Evolutionary conservation across 2,797 vertebrate species (phyloP).

Genomic region (Pitangus sulphuratus): DNA sequence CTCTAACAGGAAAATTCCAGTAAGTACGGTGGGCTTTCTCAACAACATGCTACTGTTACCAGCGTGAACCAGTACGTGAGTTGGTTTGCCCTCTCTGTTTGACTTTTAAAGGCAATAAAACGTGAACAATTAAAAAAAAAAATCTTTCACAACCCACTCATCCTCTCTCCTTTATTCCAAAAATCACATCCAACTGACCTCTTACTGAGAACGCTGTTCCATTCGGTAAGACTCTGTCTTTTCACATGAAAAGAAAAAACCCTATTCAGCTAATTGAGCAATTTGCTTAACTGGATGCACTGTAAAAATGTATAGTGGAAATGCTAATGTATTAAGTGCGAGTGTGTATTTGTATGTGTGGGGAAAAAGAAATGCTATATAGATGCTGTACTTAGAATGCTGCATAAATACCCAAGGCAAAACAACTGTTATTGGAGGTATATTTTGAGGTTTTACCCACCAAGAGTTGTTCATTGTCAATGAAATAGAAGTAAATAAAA

Average conservation of each 20-base stretch:
- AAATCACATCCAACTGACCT: constrained; percentile 61
- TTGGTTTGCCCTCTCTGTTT: constrained; percentile 56
- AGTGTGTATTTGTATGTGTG: constrained; percentile 8
- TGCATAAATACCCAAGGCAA: constrained; percentile 45
- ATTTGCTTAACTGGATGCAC: constrained; percentile 61
- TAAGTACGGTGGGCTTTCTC: constrained; percentile 13
- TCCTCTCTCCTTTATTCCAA: constrained; percentile 61
- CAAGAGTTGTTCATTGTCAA: constrained; percentile 2
- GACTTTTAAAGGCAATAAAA: constrained; percentile 66
- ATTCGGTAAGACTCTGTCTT: constrained; percentile 56
- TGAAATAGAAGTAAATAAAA: constrained; percentile 36
- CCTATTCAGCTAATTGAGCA: constrained; percentile 58
- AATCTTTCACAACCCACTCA: constrained; percentile 45
- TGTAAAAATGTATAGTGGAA: constrained; percentile 45
- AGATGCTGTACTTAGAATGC: constrained; percentile 14
- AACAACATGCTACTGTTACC: background rate
- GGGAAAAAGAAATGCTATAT: constrained; percentile 37
- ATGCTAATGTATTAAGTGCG: constrained; percentile 62
- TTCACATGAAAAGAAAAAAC: constrained; percentile 57
- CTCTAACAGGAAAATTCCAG: constrained; percentile 60
- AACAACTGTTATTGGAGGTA: constrained; percentile 42
- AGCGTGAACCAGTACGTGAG: constrained; percentile 36
- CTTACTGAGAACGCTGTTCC: constrained; percentile 12
- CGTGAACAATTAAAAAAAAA: constrained; percentile 68
- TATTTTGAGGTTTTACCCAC: constrained; percentile 44